Evolutionary conservation across 1,140 invertebrate species (phyloP), one percentile per base, ranked within the genome.

Genomic region (Bacillus rossius): DNA sequence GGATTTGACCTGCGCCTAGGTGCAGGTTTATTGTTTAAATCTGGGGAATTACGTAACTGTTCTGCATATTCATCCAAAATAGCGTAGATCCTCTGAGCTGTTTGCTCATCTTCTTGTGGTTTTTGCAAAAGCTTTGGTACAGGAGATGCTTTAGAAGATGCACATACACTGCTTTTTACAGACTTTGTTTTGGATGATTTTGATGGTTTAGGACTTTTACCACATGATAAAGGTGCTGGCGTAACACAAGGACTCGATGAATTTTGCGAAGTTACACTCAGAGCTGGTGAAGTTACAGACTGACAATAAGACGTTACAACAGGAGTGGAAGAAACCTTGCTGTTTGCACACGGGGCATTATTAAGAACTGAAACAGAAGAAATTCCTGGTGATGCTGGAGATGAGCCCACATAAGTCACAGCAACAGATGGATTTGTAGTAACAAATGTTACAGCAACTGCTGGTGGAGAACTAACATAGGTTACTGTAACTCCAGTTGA

Each of bases 51-150:
- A 55, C 87, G 75, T 34, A 90, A 72, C 65, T 90, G 87, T 64
- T 89, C 88, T 40, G 87, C 86, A 70, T 91, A 91, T 66, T 89
- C 85, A 2, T 88, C 87, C 17, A 91, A 70, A 65, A 91, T 91
- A 52, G 87, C 87, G 57, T 89, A 83, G 57, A 91, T 90, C 52
- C 88, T 77, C 67, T 89, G 87, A 1, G 86, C 87, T 0, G 87
- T 90, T 67, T 89, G 85, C 69, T 90, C 88, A 66, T 90, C 88
- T 72, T 91, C 88, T 62, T 88, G 80, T 2, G 87, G 85, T 69
- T 90, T 90, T 63, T 88, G 88, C 57, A 82, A 77, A 1, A 86
- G 84, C 54, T 84, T 81, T 8, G 85, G 81, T 14, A 86, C 79
- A 3, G 83, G 81, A 22, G 84, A 81, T 1, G 84, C 71, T 71